Evolutionary conservation across 2,797 vertebrate genomes (phyloP).

Genomic region (Malurus splendens): DNA sequence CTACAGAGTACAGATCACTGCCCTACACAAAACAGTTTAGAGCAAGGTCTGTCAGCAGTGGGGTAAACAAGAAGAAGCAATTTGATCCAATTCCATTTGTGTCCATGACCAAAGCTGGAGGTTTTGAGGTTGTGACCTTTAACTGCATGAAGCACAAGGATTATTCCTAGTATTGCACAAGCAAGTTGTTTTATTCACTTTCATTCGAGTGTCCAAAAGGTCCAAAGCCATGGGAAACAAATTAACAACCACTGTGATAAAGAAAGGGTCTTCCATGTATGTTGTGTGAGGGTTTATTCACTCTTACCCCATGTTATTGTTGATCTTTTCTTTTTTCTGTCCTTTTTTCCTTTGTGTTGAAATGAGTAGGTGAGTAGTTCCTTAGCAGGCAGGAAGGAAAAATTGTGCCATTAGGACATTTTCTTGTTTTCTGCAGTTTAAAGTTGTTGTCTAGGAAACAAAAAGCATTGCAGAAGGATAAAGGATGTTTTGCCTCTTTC

Average conservation of each 20-base stretch:
- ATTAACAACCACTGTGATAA: neutral
- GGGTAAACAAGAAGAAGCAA: neutral
- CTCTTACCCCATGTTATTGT: neutral
- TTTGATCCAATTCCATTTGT: neutral
- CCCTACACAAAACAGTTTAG: neutral
- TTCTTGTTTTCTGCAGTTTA: constrained; percentile 24
- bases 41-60: neutral
- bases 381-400: neutral
- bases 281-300: neutral
- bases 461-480: constrained; percentile 36
- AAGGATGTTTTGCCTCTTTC: neutral
- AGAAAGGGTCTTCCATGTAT: neutral
- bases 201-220: neutral
- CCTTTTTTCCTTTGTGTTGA: neutral
- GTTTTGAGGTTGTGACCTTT: neutral
- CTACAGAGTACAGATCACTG: neutral
- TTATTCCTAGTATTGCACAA: neutral
- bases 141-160: neutral
- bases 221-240: neutral
- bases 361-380: neutral
- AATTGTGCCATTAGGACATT: constrained; percentile 19
- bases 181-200: neutral
- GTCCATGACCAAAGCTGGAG: neutral
- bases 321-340: neutral
- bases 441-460: constrained; percentile 65